Evolutionary conservation across 2,797 vertebrate genomes (phyloP).

Genomic region (Lepus townsendii): DNA sequence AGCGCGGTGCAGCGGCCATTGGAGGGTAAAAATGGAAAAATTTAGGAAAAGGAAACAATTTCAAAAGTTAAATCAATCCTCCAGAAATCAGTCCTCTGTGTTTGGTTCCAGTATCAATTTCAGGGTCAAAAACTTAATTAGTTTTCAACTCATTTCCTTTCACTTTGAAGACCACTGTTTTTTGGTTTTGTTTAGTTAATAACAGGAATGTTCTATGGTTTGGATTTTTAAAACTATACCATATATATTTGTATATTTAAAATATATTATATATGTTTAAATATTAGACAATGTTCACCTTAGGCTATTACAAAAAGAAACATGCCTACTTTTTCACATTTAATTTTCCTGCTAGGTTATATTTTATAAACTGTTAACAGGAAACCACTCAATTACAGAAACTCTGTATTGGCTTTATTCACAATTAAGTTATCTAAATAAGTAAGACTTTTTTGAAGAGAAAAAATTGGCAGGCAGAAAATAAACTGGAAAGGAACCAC

Average conservation of each 20-base stretch:
- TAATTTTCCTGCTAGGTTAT: background rate
- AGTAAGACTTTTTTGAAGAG: background rate
- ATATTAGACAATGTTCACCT: slow-evolving; percentile 43
- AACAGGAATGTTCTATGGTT: background rate
- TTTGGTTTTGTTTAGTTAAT: background rate
- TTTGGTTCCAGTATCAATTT: background rate
- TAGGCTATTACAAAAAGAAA: background rate
- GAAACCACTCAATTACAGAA: slow-evolving; percentile 59
- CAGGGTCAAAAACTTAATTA: background rate
- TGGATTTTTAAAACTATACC: background rate
- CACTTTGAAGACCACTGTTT: slow-evolving; percentile 2
- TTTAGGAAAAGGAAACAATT: slow-evolving; percentile 28
- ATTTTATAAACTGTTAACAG: slow-evolving; percentile 48
- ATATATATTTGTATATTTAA: no score
- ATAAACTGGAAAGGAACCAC: background rate
- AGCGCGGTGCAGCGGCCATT: no score
- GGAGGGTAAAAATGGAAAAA: background rate
- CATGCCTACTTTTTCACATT: background rate
- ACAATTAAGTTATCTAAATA: slow-evolving; percentile 51
- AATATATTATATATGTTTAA: no score
- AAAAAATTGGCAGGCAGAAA: slow-evolving; percentile 34
- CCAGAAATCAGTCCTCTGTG: slow-evolving; percentile 6
- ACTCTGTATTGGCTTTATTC: slow-evolving; percentile 15
- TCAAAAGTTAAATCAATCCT: slow-evolving; percentile 22
- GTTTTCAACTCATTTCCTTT: slow-evolving; percentile 45